phyloP scores from a whole-genome alignment of 2,888 invertebrate species.

The Catocala sponsa region DNA sequence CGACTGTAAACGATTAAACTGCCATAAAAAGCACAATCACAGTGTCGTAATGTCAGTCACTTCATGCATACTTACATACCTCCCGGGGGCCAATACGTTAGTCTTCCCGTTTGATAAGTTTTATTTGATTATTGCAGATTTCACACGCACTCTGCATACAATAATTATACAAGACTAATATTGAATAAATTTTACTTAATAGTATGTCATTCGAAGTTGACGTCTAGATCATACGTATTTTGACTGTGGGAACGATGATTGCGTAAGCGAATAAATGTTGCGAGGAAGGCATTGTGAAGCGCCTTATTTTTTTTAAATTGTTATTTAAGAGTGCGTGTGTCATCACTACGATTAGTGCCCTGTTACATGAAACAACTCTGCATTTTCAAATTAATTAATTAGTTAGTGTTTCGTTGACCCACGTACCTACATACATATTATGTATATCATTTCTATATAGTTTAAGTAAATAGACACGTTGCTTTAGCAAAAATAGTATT shows the following conservation, averaged over 20 bases:
- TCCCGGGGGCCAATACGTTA: conserved; percentile 74
- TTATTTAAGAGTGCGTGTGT: conserved; percentile 32
- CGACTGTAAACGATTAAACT: conserved; percentile 30
- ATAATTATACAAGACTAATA: conserved; percentile 5
- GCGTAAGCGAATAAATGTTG: background rate
- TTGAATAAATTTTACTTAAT: background rate
- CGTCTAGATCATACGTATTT: background rate
- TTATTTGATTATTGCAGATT: conserved; percentile 14
- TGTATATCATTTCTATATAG: background rate
- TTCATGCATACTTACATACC: conserved; percentile 31
- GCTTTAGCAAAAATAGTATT: conserved; percentile 32
- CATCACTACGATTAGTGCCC: conserved; percentile 10
- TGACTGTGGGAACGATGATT: background rate
- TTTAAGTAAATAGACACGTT: conserved; percentile 23
- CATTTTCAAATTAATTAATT: conserved; percentile 14
- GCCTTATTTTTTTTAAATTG: conserved; percentile 1
- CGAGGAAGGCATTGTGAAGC: background rate
- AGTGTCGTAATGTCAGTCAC: conserved; percentile 11
- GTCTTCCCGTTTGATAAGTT: conserved; percentile 68
- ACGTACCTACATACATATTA: conserved; percentile 2
- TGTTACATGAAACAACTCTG: conserved; percentile 14
- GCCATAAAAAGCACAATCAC: conserved; percentile 14
- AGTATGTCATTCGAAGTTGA: background rate
- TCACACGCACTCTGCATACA: conserved; percentile 18
- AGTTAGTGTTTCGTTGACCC: conserved; percentile 7